Evolutionary conservation across 1,140 invertebrate genomes (phyloP).

Genomic region (Hyles euphorbiae): DNA sequence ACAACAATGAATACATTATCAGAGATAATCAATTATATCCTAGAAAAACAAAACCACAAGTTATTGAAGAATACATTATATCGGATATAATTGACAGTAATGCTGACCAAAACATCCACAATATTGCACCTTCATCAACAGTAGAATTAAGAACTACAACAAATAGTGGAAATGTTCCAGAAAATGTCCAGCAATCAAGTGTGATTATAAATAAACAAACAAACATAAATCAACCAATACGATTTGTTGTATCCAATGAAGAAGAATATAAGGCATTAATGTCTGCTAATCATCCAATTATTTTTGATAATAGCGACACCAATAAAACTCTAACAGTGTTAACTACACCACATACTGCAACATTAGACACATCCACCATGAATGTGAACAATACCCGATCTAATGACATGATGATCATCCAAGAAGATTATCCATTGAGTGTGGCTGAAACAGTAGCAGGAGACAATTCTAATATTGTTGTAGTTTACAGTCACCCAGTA

Average conservation of each 20-base stretch:
- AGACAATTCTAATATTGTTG: constrained; percentile 78
- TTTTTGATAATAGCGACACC: constrained; percentile 53
- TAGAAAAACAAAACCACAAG: constrained; percentile 29
- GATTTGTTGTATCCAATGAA: constrained; percentile 70
- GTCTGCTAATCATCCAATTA: constrained; percentile 59
- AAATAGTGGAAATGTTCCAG: constrained; percentile 22
- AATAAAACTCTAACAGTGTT: constrained; percentile 58
- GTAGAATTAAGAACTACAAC: constrained; percentile 27
- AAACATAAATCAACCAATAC: constrained; percentile 59
- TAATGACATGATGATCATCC: constrained; percentile 70
- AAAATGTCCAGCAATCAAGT: constrained; percentile 30
- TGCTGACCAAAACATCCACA: constrained; percentile 25
- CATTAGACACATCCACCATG: constrained; percentile 35
- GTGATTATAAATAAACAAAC: constrained; percentile 46
- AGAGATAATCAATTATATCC: constrained; percentile 56
- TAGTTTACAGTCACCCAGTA: constrained; percentile 77
- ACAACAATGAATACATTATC: constrained; percentile 75
- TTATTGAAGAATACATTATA: constrained; percentile 42
- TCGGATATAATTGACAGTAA: constrained; percentile 33
- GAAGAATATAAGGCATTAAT: constrained; percentile 70
- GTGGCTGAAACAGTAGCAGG: constrained; percentile 56
- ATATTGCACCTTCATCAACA: constrained; percentile 32
- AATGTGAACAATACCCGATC: constrained; percentile 48
- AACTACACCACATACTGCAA: constrained; percentile 32
- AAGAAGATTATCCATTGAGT: constrained; percentile 62